Evolutionary conservation across 1,140 invertebrate genomes (phyloP).

Genomic region (Zophobas atratus): DNA sequence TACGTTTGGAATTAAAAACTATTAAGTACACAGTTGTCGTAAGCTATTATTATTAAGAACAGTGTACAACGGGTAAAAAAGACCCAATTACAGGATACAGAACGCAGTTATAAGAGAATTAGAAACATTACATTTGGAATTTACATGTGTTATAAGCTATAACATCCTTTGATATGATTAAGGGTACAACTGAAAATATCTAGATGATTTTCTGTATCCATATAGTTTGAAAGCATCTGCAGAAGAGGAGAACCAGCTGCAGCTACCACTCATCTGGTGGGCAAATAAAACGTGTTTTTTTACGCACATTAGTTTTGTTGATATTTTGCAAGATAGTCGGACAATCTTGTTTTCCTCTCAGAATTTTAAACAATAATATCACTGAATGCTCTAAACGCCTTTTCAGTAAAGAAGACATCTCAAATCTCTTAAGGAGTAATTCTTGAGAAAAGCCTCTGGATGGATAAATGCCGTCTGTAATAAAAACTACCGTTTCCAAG

Average conservation of each 20-base stretch:
- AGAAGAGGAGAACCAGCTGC: neutral
- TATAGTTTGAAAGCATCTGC: neutral
- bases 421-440: neutral
- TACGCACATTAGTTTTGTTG: neutral
- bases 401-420: neutral
- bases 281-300: neutral
- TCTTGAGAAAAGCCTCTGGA: neutral
- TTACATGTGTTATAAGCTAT: too few species aligned
- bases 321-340: neutral
- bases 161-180: neutral
- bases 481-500: neutral
- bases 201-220: neutral
- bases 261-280: neutral
- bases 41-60: too few species aligned
- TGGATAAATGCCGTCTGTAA: neutral
- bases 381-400: neutral
- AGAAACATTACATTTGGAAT: too few species aligned
- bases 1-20: too few species aligned
- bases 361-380: neutral
- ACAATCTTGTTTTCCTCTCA: neutral
- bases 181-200: neutral
- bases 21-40: too few species aligned
- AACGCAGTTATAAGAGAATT: too few species aligned
- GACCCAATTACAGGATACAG: too few species aligned
- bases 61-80: too few species aligned